These are phyloP conservation scores for Hyperoplus immaculatus DNA, from an alignment of 2,797 vertebrate species.

Conservation along the genomic window DNA sequence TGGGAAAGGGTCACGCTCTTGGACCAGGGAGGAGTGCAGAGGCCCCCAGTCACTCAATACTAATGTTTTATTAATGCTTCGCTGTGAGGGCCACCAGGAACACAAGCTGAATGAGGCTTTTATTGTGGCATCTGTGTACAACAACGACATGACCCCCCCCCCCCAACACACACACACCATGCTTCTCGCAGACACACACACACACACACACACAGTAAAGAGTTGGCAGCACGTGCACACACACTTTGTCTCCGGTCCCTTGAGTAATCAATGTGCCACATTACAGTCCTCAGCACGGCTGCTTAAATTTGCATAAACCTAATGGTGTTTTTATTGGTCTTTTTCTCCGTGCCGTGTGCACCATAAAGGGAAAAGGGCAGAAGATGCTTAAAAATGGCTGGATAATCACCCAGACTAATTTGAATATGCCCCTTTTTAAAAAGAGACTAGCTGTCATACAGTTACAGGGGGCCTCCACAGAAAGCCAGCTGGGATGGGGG, in stretches of 20 bases:
- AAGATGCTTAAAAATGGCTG: conserved; percentile 70
- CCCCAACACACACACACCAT: neutral
- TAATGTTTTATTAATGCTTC: conserved; percentile 90
- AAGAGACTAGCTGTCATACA: conserved; percentile 75
- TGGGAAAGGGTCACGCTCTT: conserved; percentile 65
- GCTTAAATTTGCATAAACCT: conserved; percentile 84
- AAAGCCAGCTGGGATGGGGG: conserved; percentile 67
- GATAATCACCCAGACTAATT: conserved; percentile 82
- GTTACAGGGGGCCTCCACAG: conserved; percentile 56
- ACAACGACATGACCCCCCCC: conserved; percentile 35
- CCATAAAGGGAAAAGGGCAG: conserved; percentile 65
- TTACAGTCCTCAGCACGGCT: conserved; percentile 68
- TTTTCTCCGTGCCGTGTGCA: conserved; percentile 65
- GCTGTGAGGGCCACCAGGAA: conserved; percentile 81
- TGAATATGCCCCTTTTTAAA: conserved; percentile 73
- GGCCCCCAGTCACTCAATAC: conserved; percentile 80
- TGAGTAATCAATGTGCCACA: conserved; percentile 81
- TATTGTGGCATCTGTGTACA: conserved; percentile 86
- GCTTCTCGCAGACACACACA: conserved; percentile 3
- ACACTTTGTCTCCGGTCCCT: conserved; percentile 69
- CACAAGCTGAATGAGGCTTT: conserved; percentile 81
- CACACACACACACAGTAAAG: conserved; percentile 47
- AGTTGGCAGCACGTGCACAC: conserved; percentile 65
- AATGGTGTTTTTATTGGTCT: conserved; percentile 84
- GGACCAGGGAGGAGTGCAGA: conserved; percentile 66